These are phyloP conservation scores for Sinopyrophorus schimmeli DNA, from an alignment of 2,888 invertebrate species.

Conservation along the genomic window DNA sequence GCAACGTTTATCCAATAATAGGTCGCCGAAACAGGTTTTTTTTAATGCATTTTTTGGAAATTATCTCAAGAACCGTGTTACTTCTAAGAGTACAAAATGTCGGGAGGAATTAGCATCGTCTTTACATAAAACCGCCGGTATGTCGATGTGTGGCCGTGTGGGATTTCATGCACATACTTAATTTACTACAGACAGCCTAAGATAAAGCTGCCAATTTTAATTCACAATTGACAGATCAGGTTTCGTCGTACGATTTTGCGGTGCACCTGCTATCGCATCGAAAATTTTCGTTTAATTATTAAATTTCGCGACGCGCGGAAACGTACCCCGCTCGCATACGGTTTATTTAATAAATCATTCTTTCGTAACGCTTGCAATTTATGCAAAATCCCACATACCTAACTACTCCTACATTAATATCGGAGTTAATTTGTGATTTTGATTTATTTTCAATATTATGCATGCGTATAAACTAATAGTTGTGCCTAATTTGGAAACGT, in stretches of 20 bases:
- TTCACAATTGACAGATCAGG: constrained; percentile 16
- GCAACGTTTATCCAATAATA: too few relatives aligned
- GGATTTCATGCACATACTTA: constrained; percentile 18
- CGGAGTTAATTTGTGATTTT: constrained; percentile 7
- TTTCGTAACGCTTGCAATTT: too few relatives aligned
- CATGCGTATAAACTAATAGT: background rate
- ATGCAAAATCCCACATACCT: too few relatives aligned
- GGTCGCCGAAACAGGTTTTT: too few relatives aligned
- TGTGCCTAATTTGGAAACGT: constrained; percentile 4
- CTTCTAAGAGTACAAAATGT: too few relatives aligned
- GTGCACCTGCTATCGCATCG: constrained; percentile 2
- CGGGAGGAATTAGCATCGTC: constrained; percentile 8
- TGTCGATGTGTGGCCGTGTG: constrained; percentile 17
- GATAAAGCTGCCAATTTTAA: constrained; percentile 18
- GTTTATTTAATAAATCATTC: too few relatives aligned
- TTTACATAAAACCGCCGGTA: constrained; percentile 3
- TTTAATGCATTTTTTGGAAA: too few relatives aligned
- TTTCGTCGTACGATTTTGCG: constrained; percentile 6
- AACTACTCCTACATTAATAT: constrained; percentile 4
- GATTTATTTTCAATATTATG: constrained; percentile 12
- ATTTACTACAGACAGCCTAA: constrained; percentile 9
- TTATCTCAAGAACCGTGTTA: too few relatives aligned
- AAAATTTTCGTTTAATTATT: too few relatives aligned
- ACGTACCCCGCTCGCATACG: too few relatives aligned
- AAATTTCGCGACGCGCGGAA: too few relatives aligned